phyloP scores from a whole-genome alignment of 2,888 invertebrate species.

The Drosophila mimetica region DNA sequence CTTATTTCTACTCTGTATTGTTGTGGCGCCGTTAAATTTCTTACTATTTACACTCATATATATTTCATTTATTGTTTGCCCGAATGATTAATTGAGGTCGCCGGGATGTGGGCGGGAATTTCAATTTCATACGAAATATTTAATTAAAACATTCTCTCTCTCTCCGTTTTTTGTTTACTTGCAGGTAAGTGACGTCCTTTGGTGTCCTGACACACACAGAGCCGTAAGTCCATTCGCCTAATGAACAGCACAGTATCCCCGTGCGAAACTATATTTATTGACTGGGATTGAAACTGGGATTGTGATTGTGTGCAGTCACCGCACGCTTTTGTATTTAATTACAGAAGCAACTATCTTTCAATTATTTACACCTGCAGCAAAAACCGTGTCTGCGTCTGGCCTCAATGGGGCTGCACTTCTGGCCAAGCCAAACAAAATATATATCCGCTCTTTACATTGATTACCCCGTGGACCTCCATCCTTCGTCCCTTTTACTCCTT shows the following conservation, averaged over 20 bases:
- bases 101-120: conserved; percentile 66
- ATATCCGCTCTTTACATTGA: conserved; percentile 81
- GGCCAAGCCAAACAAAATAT: conserved; percentile 74
- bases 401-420: conserved; percentile 61
- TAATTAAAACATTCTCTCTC: conserved; percentile 65
- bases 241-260: conserved; percentile 57
- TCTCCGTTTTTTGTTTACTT: conserved; percentile 47
- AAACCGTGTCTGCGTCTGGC: conserved; percentile 45
- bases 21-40: conserved; percentile 25
- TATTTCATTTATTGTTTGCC: conserved; percentile 70
- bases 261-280: conserved; percentile 18
- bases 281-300: conserved; percentile 4
- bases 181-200: conserved; percentile 68
- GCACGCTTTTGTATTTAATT: conserved; percentile 73
- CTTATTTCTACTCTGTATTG: conserved; percentile 15
- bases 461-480: conserved; percentile 60
- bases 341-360: conserved; percentile 79
- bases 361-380: conserved; percentile 80
- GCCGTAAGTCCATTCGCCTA: conserved; percentile 61
- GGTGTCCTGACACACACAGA: conserved; percentile 25
- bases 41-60: conserved; percentile 38
- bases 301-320: conserved; percentile 25
- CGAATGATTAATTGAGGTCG: conserved; percentile 81
- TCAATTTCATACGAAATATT: conserved; percentile 61
- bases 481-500: conserved; percentile 7